Conservation (phyloP, 2,797 vertebrate species). For the Phylloscopus collybita region DNA sequence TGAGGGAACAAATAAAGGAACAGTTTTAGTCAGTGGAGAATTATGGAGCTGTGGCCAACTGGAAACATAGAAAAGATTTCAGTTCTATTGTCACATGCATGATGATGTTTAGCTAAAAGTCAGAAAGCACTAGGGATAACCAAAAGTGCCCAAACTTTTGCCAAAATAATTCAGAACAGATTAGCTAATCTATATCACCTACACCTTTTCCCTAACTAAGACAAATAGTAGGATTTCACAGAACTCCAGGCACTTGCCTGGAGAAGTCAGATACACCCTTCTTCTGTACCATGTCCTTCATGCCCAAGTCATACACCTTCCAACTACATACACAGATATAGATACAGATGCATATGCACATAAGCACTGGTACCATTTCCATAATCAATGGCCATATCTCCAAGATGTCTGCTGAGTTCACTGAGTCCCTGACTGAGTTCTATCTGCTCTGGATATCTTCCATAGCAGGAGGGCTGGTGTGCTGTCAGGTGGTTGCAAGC, state of each 20-base stretch:
- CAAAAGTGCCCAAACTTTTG: neutral
- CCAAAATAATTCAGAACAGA: neutral
- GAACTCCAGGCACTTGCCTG: neutral
- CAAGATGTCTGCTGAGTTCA: neutral
- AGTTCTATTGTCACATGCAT: neutral
- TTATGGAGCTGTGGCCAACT: neutral
- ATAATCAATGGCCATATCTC: neutral
- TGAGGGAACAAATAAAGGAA: neutral
- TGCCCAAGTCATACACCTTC: no score
- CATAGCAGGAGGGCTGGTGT: neutral
- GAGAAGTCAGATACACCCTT: neutral
- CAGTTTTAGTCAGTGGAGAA: neutral
- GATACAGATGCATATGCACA: neutral
- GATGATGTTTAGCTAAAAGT: neutral
- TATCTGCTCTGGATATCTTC: neutral
- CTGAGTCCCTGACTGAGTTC: neutral
- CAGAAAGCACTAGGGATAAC: neutral
- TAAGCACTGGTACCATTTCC: neutral
- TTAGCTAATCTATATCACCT: neutral
- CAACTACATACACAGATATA: neutral
- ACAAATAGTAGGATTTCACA: neutral
- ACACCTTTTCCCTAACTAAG: neutral
- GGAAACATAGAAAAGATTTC: neutral
- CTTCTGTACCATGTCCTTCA: neutral
- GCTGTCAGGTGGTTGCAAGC: neutral